Conservation (phyloP, 2,797 vertebrate genomes). For the Helarctos malayanus region DNA sequence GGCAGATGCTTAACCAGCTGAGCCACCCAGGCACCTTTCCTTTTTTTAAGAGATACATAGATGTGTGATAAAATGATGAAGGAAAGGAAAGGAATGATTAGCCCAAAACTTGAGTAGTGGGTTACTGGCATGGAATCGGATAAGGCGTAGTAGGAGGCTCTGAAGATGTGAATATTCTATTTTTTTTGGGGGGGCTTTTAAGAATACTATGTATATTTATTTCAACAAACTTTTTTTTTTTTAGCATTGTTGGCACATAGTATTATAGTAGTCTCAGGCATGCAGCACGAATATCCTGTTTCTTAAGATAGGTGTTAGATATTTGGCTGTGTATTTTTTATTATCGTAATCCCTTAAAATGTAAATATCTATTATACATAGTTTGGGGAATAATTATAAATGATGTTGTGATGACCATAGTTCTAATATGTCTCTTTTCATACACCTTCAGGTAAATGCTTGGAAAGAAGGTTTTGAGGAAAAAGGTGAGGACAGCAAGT, state of each 20-base stretch:
- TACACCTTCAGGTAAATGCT: neutral
- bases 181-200: neutral
- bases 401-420: neutral
- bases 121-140: neutral
- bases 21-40: neutral
- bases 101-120: neutral
- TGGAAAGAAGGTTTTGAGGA: conserved; percentile 26
- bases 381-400: neutral
- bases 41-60: neutral
- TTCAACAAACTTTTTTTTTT: neutral
- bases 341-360: conserved; percentile 32
- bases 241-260: neutral
- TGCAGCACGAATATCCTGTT: neutral
- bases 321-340: neutral
- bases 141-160: neutral
- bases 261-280: neutral
- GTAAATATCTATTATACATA: neutral
- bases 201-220: neutral
- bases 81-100: neutral
- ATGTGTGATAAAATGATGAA: neutral
- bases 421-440: neutral
- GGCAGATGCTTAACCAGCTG: neutral
- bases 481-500: neutral
- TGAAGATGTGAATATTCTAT: neutral
- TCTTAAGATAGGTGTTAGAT: neutral